Conservation (phyloP, 2,888 invertebrate genomes). For the Tetranychus piercei region DNA sequence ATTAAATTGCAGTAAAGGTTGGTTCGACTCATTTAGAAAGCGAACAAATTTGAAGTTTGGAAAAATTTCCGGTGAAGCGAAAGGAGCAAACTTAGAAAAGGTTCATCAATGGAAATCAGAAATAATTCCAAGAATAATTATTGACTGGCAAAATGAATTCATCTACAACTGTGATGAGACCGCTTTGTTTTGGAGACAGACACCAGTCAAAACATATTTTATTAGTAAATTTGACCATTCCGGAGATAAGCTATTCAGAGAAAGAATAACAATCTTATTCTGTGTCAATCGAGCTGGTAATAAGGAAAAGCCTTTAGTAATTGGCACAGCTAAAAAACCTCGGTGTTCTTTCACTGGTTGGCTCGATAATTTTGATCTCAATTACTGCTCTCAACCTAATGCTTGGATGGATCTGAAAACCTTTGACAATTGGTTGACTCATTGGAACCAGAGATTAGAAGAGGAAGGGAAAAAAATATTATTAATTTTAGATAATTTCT, state of each 20-base stretch:
- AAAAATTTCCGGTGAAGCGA: no score
- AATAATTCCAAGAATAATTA: no score
- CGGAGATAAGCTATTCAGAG: neutral
- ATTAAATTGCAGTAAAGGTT: no score
- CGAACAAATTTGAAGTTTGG: no score
- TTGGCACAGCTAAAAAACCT: neutral
- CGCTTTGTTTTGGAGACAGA: neutral
- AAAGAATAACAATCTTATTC: neutral
- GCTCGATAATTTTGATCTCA: neutral
- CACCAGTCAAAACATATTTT: neutral
- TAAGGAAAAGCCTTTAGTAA: neutral
- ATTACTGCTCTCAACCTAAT: neutral
- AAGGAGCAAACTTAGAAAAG: no score
- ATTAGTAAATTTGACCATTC: no score
- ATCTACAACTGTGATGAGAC: constrained; percentile 7
- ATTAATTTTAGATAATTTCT: neutral
- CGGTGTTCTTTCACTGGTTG: neutral
- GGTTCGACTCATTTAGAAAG: no score
- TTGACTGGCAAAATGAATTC: neutral
- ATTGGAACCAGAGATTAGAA: neutral
- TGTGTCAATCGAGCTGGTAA: neutral
- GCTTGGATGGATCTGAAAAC: neutral
- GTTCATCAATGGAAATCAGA: no score
- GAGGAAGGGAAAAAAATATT: neutral
- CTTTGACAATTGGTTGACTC: neutral